Evolutionary conservation across 2,797 vertebrate genomes (phyloP), one percentile per base, ranked within the genome.

Genomic region (Pipistrellus pygmaeus): DNA sequence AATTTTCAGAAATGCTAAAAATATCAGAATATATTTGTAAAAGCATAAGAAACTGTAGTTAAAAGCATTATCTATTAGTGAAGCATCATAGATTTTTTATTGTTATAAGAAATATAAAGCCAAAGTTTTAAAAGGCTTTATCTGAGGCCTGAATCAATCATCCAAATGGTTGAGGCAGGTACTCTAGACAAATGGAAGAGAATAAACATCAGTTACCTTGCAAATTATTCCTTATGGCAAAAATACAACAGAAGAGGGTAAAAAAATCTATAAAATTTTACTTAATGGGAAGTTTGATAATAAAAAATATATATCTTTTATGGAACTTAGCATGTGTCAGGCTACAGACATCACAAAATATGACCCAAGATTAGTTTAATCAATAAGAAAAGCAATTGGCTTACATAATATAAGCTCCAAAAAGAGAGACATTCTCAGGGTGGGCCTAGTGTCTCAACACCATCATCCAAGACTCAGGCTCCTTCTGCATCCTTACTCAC

Each of bases 181-280:
- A 4, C 77, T 82, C 21, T 55, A 81, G 77, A 81, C 20, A 88
- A 95, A 82, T 27, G 20, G 32, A 85, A 62, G 89, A 73, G 35
- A 7, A 11, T 68, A 83, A 85, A 73, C 38, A 68, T 72, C 25
- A 72, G 18, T 72, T 85, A 32, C 32, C 46, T 30, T 78, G 25
- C 2, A 90, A 88, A 94, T 91, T 62, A 92, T 76, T 88, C 64
- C 48, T 38, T 72, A 55, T 23, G 23, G 53, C 55, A 91, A 90
- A 15, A 72, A 85, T 78, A 80, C 14, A 82, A 85, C 44, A 55
- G 25, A 44, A 72, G 23, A 91, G 27, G 55, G 10, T 83, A 5
- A 85, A 93, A 93, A 96, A 82, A 85, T 46, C 75, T 88, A 55
- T 88, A 82, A 60, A 80, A 78, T 72, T 85, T 46, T 92, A 27